Conservation (phyloP, 2,888 invertebrate genomes). For the Coelopa pilipes region DNA sequence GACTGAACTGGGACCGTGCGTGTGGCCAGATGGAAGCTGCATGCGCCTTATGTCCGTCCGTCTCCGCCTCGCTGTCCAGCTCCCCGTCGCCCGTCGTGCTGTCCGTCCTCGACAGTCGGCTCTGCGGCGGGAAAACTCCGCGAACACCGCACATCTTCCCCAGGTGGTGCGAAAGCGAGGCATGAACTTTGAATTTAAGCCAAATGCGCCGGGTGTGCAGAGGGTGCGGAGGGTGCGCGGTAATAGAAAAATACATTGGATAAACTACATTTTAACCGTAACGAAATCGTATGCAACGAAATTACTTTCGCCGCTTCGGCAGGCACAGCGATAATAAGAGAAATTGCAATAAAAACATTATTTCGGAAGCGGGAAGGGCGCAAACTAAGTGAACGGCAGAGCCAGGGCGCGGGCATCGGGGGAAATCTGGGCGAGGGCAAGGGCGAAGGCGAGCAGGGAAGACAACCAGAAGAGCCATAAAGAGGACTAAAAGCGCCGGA, state of each 20-base stretch:
- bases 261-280: slow-evolving; percentile 5
- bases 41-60: too few relatives aligned
- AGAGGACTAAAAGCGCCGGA: not conserved
- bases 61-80: too few relatives aligned
- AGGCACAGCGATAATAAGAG: not conserved
- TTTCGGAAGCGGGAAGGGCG: not conserved
- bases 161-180: not conserved
- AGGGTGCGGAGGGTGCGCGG: not conserved
- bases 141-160: not conserved
- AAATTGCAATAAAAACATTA: slow-evolving; percentile 5
- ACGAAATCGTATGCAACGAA: slow-evolving; percentile 14
- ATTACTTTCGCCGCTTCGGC: not conserved
- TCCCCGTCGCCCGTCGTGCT: too few relatives aligned
- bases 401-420: not conserved
- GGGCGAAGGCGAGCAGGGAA: not conserved
- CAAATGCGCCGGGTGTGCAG: not conserved
- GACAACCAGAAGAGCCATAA: not conserved
- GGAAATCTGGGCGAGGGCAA: not conserved
- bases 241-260: not conserved
- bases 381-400: not conserved
- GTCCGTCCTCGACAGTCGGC: too few relatives aligned
- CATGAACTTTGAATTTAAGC: slow-evolving; percentile 5
- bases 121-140: too few relatives aligned
- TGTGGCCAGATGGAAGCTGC: too few relatives aligned
- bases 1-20: too few relatives aligned